Base-by-base conservation (phyloP, 2,888 invertebrate species). In the Heliconius ismenius region DNA sequence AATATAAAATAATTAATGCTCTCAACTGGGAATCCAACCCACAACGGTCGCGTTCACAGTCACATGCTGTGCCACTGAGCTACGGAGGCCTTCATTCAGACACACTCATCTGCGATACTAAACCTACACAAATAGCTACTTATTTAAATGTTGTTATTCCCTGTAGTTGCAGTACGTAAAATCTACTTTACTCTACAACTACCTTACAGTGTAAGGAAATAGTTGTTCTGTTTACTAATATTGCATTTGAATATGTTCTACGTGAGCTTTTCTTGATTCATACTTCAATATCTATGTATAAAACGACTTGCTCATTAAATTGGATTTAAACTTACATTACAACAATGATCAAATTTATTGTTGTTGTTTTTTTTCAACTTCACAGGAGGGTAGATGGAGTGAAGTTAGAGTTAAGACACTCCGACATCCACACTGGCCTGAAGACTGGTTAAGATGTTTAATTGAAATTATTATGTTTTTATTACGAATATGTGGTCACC, bases 151-250 rank as follows among this genome's bases (percentile, higher is more conserved):
- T 65, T 65, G 32, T 11, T 36, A 36, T 36, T 65, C 11, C 36
- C 11, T n/a, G 21, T 36, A n/a, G 64, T 13, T 21, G 18, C 7
- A 65, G n/a, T 32, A 21, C 32, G 32, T 64, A 32, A 64, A 32
- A 36, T n/a, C 64, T 64, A 64, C 21, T 64, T 4, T 64, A 64
- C 11, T 32, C 28, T 32, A 64, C 32, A 64, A 64, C n/a, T n/a
- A n/a, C n/a, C n/a, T n/a, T n/a, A n/a, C 24, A 9, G 24, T 32
- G 64, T 65, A 65, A 65, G 36, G n/a, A 36, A 65, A 65, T 65
- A 65, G 64, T 21, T 36, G 28, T 65, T 36, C 64, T 65, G 36
- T 36, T 65, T 65, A 65, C n/a, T 65, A 36, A 65, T 21, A n/a
- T 36, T 65, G 64, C 64, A 32, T 36, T 65, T 11, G n/a, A 36